Base-by-base conservation (phyloP, 2,888 invertebrate species). In the Hemicrepidius hirtus region DNA sequence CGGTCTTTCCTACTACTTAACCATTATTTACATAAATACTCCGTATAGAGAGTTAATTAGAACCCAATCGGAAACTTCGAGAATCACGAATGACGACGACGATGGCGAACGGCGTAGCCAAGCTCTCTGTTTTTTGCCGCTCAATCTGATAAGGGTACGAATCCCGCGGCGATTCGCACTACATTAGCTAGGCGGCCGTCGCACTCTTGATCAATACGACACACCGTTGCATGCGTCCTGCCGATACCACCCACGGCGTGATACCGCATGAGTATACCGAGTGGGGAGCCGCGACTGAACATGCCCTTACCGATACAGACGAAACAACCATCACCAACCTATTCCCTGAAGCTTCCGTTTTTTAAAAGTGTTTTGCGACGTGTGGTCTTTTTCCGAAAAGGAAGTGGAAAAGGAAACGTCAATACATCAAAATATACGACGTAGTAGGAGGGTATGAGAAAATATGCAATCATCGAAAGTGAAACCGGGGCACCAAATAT, bases 191-290 rank as follows among this genome's bases (percentile, higher is more conserved):
- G 67, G 75, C 68, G 73, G 72, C 65, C 75, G 70, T 71, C 70
- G 73, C 73, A 75, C 70, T 73, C 73, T 75, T 75, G 75, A 75
- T 75, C 75, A 75, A 75, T 75, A 75, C 75, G 68, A 71, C 71
- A 71, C 74, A 74, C 74, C 71, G 73, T 66, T 69, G 68, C 68
- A 71, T 72, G 74, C 74, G 71, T 74, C 71, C 74, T 71, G 59
- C 71, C 71, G 70, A 71, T 74, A 74, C 74, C 71, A 74, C 74
- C 76, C 74, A 73, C 74, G 55, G 70, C 60, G 72, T 73, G 71
- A 73, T 73, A 73, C 73, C 71, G 73, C 75, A 69, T 70, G 59
- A 62, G 64, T 49, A 55, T 37, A n/a, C n/a, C 64, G 55, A 68
- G 68, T 53, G 68, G 71, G 64, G 69, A 66, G 68, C 57, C 71